Evolutionary conservation across 1,140 invertebrate genomes (phyloP), one percentile per base, ranked within the genome.

Genomic region (Tenebrio molitor): DNA sequence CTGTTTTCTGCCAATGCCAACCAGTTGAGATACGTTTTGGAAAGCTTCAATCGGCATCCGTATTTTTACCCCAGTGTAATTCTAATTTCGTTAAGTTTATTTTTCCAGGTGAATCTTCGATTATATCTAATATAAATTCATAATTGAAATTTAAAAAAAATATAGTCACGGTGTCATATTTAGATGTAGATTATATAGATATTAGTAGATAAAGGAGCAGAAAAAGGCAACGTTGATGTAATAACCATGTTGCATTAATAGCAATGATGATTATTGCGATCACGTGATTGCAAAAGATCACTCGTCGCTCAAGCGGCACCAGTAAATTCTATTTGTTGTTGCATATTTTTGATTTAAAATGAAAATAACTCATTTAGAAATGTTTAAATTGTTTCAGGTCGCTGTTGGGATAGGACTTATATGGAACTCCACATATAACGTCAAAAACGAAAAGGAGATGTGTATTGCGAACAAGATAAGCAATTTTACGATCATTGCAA

Each of bases 371-470:
- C n/a, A n/a, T n/a, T n/a, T n/a, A n/a, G n/a, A n/a, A n/a, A n/a
- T 29, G 25, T 4, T 29, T 29, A 29, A 84, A 42, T 77, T 86
- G 1, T 81, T 87, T 23, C 86, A 96, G 90, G 87, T 95, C n/a
- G 86, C 88, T 7, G 91, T 95, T 14, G 94, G 94, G 19, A 86
- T 95, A 5, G 90, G 92, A 14, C 86, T 96, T 0, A 93, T 96
- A 29, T 88, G 92, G 84, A 95, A 95, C 81, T 91, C 93, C 44
- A 86, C 88, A 1, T 92, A 93, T 78, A 90, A 95, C 80, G 91
- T 95, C 7, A 94, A 92, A 76, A 84, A 91, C 67, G 85, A 90
- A 12, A 86, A 86, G 50, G 88, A 93, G 74, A 90, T 93, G 75
- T 89, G 88, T 77, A 89, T 91, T 71, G 91, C 92, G 0, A 91